A percentile compares a stretch with the other conserved stretches of the same genome.
phyloP scores from a whole-genome alignment of 2,113 vertebrate species.

The Alectura lathami region DNA sequence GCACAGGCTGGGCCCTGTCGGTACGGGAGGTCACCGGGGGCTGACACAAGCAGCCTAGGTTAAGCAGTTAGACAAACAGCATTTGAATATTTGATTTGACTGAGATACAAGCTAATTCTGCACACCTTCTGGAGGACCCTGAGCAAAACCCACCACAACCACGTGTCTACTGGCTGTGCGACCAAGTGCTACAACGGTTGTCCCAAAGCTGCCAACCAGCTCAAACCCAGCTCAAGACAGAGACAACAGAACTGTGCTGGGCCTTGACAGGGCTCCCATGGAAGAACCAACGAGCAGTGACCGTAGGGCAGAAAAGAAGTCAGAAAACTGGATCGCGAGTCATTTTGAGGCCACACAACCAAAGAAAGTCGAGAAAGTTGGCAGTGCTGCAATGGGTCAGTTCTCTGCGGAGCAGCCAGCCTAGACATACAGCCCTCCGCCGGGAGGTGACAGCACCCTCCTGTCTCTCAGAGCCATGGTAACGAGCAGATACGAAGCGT shows the following conservation, averaged over 20 bases:
- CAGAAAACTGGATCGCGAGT: not conserved
- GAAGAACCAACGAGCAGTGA: not conserved
- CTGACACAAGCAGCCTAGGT: not conserved
- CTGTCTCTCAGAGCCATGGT: not conserved
- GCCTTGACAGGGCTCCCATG: not conserved
- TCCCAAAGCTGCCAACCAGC: not conserved
- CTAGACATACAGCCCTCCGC: not conserved
- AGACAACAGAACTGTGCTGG: not conserved
- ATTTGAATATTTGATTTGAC: not conserved
- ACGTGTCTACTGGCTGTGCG: not conserved
- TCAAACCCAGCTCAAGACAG: not conserved
- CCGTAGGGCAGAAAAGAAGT: not conserved
- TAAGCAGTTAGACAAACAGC: not conserved
- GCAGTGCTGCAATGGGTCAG: not conserved
- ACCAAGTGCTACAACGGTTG: not conserved
- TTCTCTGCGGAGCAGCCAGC: not conserved
- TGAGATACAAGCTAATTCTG: not conserved
- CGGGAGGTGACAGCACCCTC: not conserved
- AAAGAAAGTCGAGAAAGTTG: not conserved
- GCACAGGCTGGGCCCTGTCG: not conserved
- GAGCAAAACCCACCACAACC: not conserved
- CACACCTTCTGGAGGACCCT: not conserved
- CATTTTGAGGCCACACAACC: not conserved
- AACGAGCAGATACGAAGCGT: rapidly evolving
- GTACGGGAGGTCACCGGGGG: not conserved